Conservation (phyloP, 2,113 vertebrate species). For the Brachypteracias leptosomus region DNA sequence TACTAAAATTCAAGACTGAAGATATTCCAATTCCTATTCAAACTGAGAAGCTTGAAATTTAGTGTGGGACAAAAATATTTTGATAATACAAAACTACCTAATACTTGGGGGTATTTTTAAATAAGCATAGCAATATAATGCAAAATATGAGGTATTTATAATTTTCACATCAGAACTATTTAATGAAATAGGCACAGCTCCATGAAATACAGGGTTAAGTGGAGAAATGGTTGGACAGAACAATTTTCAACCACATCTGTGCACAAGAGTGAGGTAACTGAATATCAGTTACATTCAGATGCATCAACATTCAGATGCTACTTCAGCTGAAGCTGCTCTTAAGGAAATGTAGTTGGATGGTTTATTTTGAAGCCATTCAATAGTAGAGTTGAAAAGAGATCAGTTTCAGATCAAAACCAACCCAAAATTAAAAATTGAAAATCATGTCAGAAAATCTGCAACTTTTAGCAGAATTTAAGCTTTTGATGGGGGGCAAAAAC, state of each 20-base stretch:
- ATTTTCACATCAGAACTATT: neutral
- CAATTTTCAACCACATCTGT: neutral
- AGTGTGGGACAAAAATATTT: neutral
- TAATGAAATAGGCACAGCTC: neutral
- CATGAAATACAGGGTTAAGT: neutral
- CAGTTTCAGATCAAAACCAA: constrained; percentile 9
- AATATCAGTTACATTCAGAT: neutral
- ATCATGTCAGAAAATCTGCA: neutral
- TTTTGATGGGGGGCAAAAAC: neutral
- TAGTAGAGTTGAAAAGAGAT: neutral
- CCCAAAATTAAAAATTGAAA: constrained; percentile 2
- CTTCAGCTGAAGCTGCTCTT: neutral
- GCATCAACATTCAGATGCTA: neutral
- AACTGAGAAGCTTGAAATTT: neutral
- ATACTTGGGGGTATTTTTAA: neutral
- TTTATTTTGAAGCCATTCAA: neutral
- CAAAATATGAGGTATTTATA: neutral
- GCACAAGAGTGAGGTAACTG: neutral
- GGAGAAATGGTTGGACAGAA: neutral
- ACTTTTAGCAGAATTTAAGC: constrained; percentile 6
- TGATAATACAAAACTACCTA: neutral
- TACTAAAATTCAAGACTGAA: neutral
- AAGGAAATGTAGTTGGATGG: neutral
- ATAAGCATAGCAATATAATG: neutral
- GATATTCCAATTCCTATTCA: neutral